phyloP scores from a whole-genome alignment of 2,888 invertebrate species.

The Scaptomyza flava region DNA sequence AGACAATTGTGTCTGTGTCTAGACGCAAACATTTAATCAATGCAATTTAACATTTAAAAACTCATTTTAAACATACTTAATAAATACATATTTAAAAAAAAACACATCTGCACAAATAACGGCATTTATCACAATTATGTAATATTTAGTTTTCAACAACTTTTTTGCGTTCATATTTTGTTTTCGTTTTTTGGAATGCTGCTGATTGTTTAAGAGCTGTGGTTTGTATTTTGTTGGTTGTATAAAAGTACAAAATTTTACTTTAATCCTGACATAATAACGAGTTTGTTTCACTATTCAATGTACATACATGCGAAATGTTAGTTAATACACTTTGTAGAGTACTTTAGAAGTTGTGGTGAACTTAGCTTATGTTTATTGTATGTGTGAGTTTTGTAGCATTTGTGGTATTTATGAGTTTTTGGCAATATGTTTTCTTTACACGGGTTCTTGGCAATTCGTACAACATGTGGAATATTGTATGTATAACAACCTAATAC shows the following conservation, averaged over 20 bases:
- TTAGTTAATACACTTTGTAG: slow-evolving; percentile 23
- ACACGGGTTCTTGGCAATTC: slow-evolving; percentile 56
- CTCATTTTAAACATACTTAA: slow-evolving; percentile 69
- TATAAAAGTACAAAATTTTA: slow-evolving; percentile 75
- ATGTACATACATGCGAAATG: slow-evolving; percentile 19
- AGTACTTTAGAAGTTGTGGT: slow-evolving; percentile 5
- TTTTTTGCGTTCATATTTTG: slow-evolving; percentile 19
- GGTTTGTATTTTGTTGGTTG: slow-evolving; percentile 21
- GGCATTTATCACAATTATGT: slow-evolving; percentile 72
- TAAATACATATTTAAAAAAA: slow-evolving; percentile 57
- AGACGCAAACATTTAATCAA: slow-evolving; percentile 74
- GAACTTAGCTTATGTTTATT: slow-evolving; percentile 25
- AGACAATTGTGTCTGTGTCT: slow-evolving; percentile 26
- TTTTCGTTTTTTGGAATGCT: slow-evolving; percentile 63
- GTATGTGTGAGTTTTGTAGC: slow-evolving; percentile 18
- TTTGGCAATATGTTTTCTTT: slow-evolving; percentile 65
- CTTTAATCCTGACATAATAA: slow-evolving; percentile 29
- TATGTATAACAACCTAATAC: slow-evolving; percentile 48
- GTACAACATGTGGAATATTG: slow-evolving; percentile 49
- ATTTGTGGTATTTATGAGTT: slow-evolving; percentile 27
- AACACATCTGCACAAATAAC: slow-evolving; percentile 69
- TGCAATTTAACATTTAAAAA: slow-evolving; percentile 76
- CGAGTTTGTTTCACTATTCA: slow-evolving; percentile 24
- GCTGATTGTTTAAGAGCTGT: slow-evolving; percentile 45
- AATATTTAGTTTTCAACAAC: slow-evolving; percentile 73